Base-by-base conservation (phyloP, 2,888 invertebrate genomes). In the Cataglyphis cursor region DNA sequence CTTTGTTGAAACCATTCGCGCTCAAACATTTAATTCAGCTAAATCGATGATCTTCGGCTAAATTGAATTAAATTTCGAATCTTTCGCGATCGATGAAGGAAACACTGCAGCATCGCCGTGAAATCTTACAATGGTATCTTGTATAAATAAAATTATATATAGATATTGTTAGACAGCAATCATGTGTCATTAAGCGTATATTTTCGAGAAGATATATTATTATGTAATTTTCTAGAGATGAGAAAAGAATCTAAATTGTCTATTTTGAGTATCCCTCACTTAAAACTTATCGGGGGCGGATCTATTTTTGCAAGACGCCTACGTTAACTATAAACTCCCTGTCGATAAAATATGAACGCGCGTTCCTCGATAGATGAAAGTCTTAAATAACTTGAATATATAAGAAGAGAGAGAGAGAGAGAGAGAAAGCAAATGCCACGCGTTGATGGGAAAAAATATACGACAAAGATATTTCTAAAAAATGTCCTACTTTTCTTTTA, bases 21-120 rank as follows among this genome's bases (percentile, higher is more conserved):
- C 90, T 84, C 90, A 91, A 91, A 92, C 92, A 90, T 92, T 92
- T 92, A 92, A 92, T 92, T 92, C 89, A 83, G 64, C 72, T 88
- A 88, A 92, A 92, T 91, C 92, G 91, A 92, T 90, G 90, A 78
- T 68, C 73, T 38, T 76, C 21, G 18, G 51, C n/a, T 51, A 44
- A 59, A 73, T 78, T 84, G 82, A 84, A 91, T 91, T 90, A 87
- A 88, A 91, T 91, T 91, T 91, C 88, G 84, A 89, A 90, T 90
- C 82, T 87, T 85, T 84, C 24, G 78, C 85, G 75, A 88, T 89
- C 88, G 73, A 90, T 88, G 82, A 66, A 31, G 18, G 5, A 41
- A 57, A 57, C 12, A 15, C n/a, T 12, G 12, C 51, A 8, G 12
- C 4, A 0, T 31, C 21, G 31, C 15, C 15, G 44, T 2, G 12